Evolutionary conservation across 1,140 invertebrate genomes (phyloP).

Genomic region (Temnothorax curvispinosus): DNA sequence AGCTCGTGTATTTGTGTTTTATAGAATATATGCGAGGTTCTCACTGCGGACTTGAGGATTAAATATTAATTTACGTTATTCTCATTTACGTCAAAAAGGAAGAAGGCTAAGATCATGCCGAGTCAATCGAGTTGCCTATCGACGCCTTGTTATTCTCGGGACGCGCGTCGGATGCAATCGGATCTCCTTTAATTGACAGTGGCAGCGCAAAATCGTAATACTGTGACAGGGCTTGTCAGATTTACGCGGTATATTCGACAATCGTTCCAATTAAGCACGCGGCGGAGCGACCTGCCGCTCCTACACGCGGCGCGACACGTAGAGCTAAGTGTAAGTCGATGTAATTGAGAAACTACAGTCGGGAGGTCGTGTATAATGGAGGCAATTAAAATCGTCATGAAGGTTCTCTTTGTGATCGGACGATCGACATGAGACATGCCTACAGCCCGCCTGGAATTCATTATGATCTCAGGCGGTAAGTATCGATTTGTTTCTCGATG

Average conservation of each 20-base stretch:
- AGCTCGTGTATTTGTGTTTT: background rate
- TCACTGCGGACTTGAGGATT: background rate
- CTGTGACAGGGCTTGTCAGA: conserved; percentile 45
- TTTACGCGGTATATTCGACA: conserved; percentile 48
- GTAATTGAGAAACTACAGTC: conserved; percentile 53
- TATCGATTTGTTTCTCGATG: conserved; percentile 40
- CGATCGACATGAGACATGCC: conserved; percentile 1
- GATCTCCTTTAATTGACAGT: conserved; percentile 59
- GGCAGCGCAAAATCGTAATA: conserved; percentile 37
- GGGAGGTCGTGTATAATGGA: conserved; percentile 43
- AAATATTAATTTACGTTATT: conserved; percentile 9
- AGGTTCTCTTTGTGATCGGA: conserved; percentile 35
- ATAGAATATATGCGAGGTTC: background rate
- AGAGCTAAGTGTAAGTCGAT: conserved; percentile 33
- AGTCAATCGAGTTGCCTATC: conserved; percentile 24
- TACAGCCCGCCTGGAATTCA: background rate
- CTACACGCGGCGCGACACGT: conserved; percentile 40
- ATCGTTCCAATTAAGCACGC: conserved; percentile 68
- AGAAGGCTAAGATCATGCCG: background rate
- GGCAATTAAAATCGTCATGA: conserved; percentile 49
- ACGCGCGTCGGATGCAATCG: conserved; percentile 21
- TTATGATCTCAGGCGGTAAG: conserved; percentile 11
- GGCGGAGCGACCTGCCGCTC: conserved; percentile 27
- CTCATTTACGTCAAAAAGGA: background rate
- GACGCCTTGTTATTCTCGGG: conserved; percentile 3